Evolutionary conservation across 1,140 invertebrate genomes (phyloP).

Genomic region (Anastrepha ludens): DNA sequence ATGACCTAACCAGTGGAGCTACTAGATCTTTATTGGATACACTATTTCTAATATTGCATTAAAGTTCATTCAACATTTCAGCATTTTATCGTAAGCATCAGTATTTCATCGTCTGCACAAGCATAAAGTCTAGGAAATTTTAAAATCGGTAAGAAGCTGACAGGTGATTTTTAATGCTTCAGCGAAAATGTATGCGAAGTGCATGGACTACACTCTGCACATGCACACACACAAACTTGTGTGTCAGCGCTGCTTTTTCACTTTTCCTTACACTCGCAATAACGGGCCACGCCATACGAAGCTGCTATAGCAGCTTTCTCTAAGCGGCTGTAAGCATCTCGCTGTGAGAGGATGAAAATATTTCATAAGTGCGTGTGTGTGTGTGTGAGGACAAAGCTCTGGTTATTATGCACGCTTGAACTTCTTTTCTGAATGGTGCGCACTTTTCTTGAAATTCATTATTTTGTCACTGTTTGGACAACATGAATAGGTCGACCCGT

Average conservation of each 20-base stretch:
- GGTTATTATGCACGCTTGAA: conserved; percentile 43
- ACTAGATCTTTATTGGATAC: too few species aligned
- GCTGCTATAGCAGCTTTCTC: background rate
- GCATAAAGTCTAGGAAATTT: too few species aligned
- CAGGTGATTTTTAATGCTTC: background rate
- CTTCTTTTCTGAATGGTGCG: conserved; percentile 17
- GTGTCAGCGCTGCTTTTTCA: too few species aligned
- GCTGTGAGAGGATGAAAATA: background rate
- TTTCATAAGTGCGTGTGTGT: background rate
- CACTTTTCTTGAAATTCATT: conserved; percentile 35
- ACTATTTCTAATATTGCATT: too few species aligned
- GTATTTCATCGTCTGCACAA: too few species aligned
- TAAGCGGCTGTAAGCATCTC: background rate
- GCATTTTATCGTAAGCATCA: too few species aligned
- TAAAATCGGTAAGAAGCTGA: background rate
- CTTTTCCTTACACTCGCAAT: background rate
- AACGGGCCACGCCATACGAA: background rate
- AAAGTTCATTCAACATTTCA: too few species aligned
- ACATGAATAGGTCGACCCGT: background rate
- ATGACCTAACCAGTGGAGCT: too few species aligned
- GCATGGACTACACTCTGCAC: background rate
- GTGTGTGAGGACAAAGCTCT: background rate
- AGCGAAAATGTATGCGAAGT: background rate
- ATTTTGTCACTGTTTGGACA: conserved; percentile 35
- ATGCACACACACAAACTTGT: too few species aligned